Conservation (phyloP, 2,888 invertebrate genomes). For the Conops quadrifasciatus region DNA sequence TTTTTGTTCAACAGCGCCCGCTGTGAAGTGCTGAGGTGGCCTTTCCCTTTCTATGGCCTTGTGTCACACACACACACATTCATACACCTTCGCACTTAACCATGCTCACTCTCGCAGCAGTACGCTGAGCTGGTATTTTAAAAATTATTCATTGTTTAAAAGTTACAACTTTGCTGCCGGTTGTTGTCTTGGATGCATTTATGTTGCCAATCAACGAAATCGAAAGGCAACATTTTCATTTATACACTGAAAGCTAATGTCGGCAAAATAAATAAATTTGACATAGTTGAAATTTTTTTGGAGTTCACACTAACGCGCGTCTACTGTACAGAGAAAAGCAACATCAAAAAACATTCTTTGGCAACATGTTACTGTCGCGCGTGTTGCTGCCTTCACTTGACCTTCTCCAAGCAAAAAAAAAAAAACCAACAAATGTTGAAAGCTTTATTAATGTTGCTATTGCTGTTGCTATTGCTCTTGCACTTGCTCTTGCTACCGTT, state of each 20-base stretch:
- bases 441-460: constrained; percentile 5
- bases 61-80: constrained; percentile 4
- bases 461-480: constrained; percentile 7
- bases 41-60: constrained; percentile 45
- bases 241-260: too few species aligned
- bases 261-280: too few species aligned
- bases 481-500: background rate
- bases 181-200: background rate
- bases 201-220: constrained; percentile 6
- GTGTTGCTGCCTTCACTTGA: too few species aligned
- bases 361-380: too few species aligned
- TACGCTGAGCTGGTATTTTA: background rate
- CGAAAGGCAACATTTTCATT: too few species aligned
- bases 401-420: background rate
- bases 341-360: too few species aligned
- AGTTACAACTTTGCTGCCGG: background rate
- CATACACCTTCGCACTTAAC: background rate
- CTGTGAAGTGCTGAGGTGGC: constrained; percentile 23
- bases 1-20: background rate
- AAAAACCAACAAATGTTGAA: background rate
- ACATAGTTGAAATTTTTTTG: too few species aligned
- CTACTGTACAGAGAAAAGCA: too few species aligned
- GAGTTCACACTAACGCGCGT: too few species aligned
- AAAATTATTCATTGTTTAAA: background rate
- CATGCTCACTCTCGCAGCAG: too few species aligned